Evolutionary conservation across 2,113 vertebrate species (phyloP), one percentile per base, ranked within the genome.

Genomic region (Cryptotis parvus): DNA sequence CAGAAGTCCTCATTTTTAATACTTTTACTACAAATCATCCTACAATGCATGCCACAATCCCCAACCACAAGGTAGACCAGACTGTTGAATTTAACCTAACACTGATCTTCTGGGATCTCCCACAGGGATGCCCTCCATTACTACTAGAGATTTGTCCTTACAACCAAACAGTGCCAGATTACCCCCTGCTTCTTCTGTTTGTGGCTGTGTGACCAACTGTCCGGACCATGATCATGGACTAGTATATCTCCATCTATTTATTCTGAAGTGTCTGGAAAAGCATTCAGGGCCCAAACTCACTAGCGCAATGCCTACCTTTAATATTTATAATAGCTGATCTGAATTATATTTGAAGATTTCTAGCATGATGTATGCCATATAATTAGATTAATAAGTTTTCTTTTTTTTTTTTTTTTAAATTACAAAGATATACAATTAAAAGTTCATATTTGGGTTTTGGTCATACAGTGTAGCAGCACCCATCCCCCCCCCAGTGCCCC

Each of bases 1-100:
- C 76, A 85, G 26, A 65, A 70, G 63, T 45, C 68, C 63, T 85
- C 65, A 15, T 12, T 33, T 87, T 93, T 90, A 58, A 35, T 92
- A 39, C 41, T 84, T 78, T 74, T 82, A 58, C n/a, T 18, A 22
- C 33, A 84, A 87, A 58, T 84, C 26, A n/a, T 87, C n/a, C 41
- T 76, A 69, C 70, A 69, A 74, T 61, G 33, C 29, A 15, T 29
- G 9, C 26, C 20, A 45, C 29, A 27, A 69, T 39, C 68, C 61
- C 24, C 55, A 58, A 58, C 69, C 76, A 66, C 35, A 26, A 78
- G 70, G 70, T 65, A 29, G 76, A 43, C 16, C 58, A 90, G 58
- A 69, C 27, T 20, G 1, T 3, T 31, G 31, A 70, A 91, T 37
- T 91, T 52, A 91, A 49, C 27, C n/a, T 68, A 33, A 76, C 2